Evolutionary conservation across 2,113 vertebrate species (phyloP).

Genomic region (Eretmochelys imbricata): DNA sequence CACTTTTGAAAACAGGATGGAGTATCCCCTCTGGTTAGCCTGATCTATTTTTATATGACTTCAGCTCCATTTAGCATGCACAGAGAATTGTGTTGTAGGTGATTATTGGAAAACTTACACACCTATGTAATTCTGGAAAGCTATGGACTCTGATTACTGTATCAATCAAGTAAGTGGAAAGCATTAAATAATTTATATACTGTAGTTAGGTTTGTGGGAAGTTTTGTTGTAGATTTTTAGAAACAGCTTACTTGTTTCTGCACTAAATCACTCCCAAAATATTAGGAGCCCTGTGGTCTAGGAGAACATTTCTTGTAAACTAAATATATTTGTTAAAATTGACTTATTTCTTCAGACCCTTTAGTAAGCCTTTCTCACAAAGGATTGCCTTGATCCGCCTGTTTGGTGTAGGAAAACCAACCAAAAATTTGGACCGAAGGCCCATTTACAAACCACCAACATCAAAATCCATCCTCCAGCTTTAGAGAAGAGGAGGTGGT

Average conservation of each 20-base stretch:
- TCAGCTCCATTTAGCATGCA: background rate
- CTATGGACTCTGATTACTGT: background rate
- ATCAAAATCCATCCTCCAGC: too few relatives aligned
- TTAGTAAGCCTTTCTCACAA: too few relatives aligned
- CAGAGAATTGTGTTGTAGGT: background rate
- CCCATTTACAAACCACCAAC: too few relatives aligned
- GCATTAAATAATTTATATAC: background rate
- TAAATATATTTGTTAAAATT: too few relatives aligned
- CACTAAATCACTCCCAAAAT: too few relatives aligned
- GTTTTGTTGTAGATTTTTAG: background rate
- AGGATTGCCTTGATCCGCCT: too few relatives aligned
- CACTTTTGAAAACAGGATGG: background rate
- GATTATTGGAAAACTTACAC: background rate
- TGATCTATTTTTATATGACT: background rate
- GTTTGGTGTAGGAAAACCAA: too few relatives aligned
- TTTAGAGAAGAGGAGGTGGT: too few relatives aligned
- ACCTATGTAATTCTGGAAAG: background rate
- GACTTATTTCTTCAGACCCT: too few relatives aligned
- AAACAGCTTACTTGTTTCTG: background rate
- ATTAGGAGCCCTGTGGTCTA: too few relatives aligned
- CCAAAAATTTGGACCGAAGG: too few relatives aligned
- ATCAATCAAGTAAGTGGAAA: background rate
- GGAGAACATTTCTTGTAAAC: too few relatives aligned
- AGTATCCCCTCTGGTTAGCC: background rate
- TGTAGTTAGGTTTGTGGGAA: background rate